A percentile compares a stretch with the other conserved stretches of the same genome.
phyloP scores from a whole-genome alignment of 2,888 invertebrate genomes.

The Oxystoma pomonae region DNA sequence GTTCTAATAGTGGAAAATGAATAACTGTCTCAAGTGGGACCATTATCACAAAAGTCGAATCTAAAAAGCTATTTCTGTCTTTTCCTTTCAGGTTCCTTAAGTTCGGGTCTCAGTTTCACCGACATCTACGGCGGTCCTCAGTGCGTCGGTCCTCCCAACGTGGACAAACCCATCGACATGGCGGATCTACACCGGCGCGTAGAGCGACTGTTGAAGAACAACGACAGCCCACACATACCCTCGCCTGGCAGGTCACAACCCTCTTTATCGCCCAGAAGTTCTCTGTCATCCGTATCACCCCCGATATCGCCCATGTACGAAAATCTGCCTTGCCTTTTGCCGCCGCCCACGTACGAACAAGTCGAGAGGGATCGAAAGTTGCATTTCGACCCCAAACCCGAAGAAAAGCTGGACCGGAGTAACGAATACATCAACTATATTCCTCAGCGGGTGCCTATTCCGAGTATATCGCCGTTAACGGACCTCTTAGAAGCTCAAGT shows the following conservation, averaged over 20 bases:
- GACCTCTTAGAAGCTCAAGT: constrained; percentile 38
- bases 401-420: constrained; percentile 34
- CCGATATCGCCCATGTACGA: constrained; percentile 71
- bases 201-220: constrained; percentile 50
- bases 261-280: constrained; percentile 80
- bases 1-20: too few relatives aligned
- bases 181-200: constrained; percentile 86
- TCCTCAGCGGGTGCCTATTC: constrained; percentile 37
- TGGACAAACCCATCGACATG: constrained; percentile 76
- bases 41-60: too few relatives aligned
- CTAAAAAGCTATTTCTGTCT: too few relatives aligned
- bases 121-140: constrained; percentile 92
- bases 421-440: constrained; percentile 33
- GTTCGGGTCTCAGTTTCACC: constrained; percentile 84
- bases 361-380: constrained; percentile 60
- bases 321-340: constrained; percentile 51
- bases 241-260: constrained; percentile 75
- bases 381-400: constrained; percentile 33
- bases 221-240: constrained; percentile 53
- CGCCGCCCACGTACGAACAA: constrained; percentile 64
- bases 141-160: constrained; percentile 51
- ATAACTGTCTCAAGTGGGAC: too few relatives aligned
- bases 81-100: constrained; percentile 59
- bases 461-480: constrained; percentile 40
- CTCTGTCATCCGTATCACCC: constrained; percentile 81